Conservation (phyloP, 1,140 invertebrate species). For the Doryteuthis pealeii region DNA sequence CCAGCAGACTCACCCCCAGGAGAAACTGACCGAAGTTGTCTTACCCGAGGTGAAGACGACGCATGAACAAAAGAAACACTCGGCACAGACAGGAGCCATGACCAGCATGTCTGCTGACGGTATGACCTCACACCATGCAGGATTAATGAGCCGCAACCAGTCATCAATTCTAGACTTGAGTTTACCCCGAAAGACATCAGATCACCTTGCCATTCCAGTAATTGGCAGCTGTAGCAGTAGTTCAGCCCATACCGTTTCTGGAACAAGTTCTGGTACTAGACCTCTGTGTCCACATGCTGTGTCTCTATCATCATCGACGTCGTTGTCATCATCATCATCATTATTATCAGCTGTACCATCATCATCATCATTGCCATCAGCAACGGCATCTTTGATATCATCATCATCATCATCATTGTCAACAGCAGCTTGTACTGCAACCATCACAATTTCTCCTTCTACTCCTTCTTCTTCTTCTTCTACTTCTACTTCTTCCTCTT, state of each 20-base stretch:
- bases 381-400: not conserved
- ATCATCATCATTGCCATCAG: not conserved
- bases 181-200: conserved; percentile 1
- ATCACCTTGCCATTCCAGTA: not conserved
- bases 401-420: not conserved
- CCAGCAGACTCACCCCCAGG: not conserved
- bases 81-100: not conserved
- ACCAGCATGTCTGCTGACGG: not conserved
- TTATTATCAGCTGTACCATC: not conserved
- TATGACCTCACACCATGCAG: not conserved
- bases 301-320: too few species aligned
- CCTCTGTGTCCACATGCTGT: too few species aligned
- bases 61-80: not conserved
- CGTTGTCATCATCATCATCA: not conserved
- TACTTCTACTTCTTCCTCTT: not conserved
- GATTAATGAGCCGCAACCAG: not conserved
- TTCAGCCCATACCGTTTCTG: too few species aligned
- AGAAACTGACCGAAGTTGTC: conserved; percentile 5
- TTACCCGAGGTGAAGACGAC: not conserved
- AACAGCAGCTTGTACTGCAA: not conserved
- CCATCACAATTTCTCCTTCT: not conserved
- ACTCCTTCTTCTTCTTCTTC: not conserved
- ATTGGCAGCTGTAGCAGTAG: not conserved
- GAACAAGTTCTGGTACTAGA: too few species aligned
- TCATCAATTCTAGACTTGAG: not conserved